A percentile compares a stretch with the other conserved stretches of the same genome.
phyloP scores from a whole-genome alignment of 2,797 vertebrate species.

The Eospalax fontanierii region DNA sequence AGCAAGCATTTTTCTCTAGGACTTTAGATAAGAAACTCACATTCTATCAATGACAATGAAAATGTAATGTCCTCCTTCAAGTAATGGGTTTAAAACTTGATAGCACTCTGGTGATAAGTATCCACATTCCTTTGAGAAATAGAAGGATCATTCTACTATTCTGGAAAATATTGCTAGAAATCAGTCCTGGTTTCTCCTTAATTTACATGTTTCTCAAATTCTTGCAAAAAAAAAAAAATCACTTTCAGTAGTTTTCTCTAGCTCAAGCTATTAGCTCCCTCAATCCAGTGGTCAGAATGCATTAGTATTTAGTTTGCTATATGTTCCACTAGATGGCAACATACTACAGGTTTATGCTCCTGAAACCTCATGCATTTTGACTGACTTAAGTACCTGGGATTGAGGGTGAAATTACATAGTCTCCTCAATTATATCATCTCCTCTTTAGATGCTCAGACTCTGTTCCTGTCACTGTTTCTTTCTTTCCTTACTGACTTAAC shows the following conservation, averaged over 20 bases:
- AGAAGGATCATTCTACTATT: not conserved
- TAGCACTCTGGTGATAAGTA: not conserved
- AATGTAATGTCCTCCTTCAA: not conserved
- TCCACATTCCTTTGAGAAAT: not conserved
- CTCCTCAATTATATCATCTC: too few relatives aligned
- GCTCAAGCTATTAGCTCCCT: not conserved
- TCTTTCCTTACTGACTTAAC: not conserved
- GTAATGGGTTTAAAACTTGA: not conserved
- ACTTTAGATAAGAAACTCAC: not conserved
- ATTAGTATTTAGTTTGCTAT: slow-evolving; percentile 61
- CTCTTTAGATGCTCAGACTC: not conserved
- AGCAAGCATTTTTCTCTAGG: not conserved
- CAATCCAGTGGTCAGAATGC: not conserved
- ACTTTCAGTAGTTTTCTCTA: not conserved
- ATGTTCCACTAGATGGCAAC: slow-evolving; percentile 88
- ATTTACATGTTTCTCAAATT: slow-evolving; percentile 27
- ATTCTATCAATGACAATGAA: rapidly evolving
- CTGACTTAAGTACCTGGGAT: not conserved
- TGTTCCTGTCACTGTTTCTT: not conserved
- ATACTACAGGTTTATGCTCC: slow-evolving; percentile 74
- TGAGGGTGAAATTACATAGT: not conserved
- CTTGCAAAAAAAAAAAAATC: rapidly evolving
- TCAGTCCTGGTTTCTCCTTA: not conserved
- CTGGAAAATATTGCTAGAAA: slow-evolving; percentile 23
- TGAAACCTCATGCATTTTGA: not conserved